Evolutionary conservation across 1,140 invertebrate genomes (phyloP).

Genomic region (Drosophila rhopaloa): DNA sequence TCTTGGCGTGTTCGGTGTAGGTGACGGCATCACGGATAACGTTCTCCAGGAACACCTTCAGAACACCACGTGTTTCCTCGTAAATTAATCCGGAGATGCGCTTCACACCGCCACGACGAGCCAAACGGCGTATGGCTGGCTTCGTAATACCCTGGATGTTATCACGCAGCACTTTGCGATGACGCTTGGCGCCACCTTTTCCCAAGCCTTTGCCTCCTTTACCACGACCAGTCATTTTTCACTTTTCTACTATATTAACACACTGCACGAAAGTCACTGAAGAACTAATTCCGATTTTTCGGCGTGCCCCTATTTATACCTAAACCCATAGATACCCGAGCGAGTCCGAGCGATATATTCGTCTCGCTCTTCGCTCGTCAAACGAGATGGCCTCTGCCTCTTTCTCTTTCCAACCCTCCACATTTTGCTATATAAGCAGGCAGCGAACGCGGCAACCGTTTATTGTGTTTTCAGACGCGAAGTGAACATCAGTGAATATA

Average conservation of each 20-base stretch:
- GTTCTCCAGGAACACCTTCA: conserved; percentile 10
- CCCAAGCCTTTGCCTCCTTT: conserved; percentile 89
- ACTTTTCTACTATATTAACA: background rate
- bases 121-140: conserved; percentile 86
- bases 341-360: too few relatives aligned
- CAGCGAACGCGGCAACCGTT: too few relatives aligned
- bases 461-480: too few relatives aligned
- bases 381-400: too few relatives aligned
- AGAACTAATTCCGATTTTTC: too few relatives aligned
- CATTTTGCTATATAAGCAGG: too few relatives aligned
- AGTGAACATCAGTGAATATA: too few relatives aligned
- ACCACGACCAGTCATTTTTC: conserved; percentile 87
- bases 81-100: conserved; percentile 91
- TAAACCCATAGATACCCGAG: too few relatives aligned
- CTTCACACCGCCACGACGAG: conserved; percentile 91
- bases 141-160: conserved; percentile 90
- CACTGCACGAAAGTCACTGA: too few relatives aligned
- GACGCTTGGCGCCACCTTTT: conserved; percentile 89
- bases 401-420: too few relatives aligned
- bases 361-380: too few relatives aligned
- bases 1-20: conserved; percentile 3
- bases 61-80: conserved; percentile 89
- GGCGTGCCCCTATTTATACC: too few relatives aligned
- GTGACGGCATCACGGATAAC: conserved; percentile 12
- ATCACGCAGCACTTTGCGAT: conserved; percentile 89